Conservation (phyloP, 2,888 invertebrate genomes). For the Tachina fera region DNA sequence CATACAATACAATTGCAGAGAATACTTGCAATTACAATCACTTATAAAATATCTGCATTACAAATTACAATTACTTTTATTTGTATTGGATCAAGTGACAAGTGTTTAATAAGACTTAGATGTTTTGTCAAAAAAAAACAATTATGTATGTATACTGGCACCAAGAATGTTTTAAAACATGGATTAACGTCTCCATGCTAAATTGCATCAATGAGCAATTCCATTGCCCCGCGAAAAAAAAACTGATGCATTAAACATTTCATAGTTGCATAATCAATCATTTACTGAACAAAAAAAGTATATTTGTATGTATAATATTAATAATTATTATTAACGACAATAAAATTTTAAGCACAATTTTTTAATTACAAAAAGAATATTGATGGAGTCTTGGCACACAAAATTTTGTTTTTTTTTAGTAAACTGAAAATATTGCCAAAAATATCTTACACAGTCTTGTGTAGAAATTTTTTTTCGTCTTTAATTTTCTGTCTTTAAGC, state of each 20-base stretch:
- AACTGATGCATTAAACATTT: slow-evolving; percentile 45
- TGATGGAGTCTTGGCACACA: slow-evolving; percentile 1
- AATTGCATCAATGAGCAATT: slow-evolving; percentile 27
- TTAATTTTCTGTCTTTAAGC: too few relatives aligned
- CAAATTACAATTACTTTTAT: too few relatives aligned
- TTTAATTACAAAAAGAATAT: slow-evolving; percentile 37
- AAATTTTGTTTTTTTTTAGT: neutral
- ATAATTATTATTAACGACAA: slow-evolving; percentile 10
- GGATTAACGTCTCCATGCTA: slow-evolving; percentile 48
- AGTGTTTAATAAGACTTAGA: slow-evolving; percentile 3
- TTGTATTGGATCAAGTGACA: neutral
- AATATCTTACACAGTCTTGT: neutral
- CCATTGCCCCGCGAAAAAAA: slow-evolving; percentile 30
- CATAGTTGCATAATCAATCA: slow-evolving; percentile 54
- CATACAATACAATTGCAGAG: too few relatives aligned
- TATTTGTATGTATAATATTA: too few relatives aligned
- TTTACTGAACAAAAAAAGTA: slow-evolving; percentile 22
- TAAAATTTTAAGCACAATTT: neutral
- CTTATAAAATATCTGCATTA: too few relatives aligned
- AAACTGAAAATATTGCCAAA: slow-evolving; percentile 2
- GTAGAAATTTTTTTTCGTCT: too few relatives aligned
- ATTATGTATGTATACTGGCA: neutral
- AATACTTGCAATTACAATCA: too few relatives aligned
- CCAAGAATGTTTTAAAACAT: slow-evolving; percentile 45
- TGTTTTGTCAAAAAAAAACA: neutral